Percentiles rank a stretch among this genome's conserved stretches.
These are phyloP conservation scores for Brotula barbata DNA, from an alignment of 2,797 vertebrate species.

Conservation along the genomic window DNA sequence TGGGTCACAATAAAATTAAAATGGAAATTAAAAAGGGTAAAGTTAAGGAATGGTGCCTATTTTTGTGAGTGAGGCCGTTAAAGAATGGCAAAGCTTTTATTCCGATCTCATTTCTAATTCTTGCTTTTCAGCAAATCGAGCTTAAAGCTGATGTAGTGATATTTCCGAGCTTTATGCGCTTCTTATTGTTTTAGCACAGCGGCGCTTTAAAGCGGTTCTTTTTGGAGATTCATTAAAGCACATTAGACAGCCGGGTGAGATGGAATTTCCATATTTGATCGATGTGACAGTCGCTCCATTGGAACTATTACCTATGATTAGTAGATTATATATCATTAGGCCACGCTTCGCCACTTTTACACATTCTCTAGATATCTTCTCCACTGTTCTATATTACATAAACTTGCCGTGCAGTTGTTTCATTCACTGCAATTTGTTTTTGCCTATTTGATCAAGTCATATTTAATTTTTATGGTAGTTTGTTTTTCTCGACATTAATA, in stretches of 20 bases:
- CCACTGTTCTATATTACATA: not conserved
- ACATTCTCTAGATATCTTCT: constrained; percentile 6
- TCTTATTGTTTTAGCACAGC: constrained; percentile 35
- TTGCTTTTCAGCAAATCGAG: constrained; percentile 21
- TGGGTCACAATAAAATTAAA: constrained; percentile 24
- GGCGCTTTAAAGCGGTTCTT: constrained; percentile 39
- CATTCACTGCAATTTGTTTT: constrained; percentile 21
- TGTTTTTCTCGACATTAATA: not conserved
- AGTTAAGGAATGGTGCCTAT: constrained; percentile 33
- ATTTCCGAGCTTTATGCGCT: constrained; percentile 46
- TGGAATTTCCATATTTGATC: constrained; percentile 48
- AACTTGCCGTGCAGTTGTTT: not conserved
- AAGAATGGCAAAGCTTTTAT: constrained; percentile 24
- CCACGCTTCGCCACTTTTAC: constrained; percentile 5
- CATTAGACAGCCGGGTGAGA: constrained; percentile 26
- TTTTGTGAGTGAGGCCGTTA: not conserved
- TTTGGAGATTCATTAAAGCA: constrained; percentile 51
- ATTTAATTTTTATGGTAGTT: constrained; percentile 13
- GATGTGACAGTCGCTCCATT: constrained; percentile 33
- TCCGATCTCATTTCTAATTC: constrained; percentile 25
- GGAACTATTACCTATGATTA: constrained; percentile 46
- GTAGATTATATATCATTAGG: constrained; percentile 27
- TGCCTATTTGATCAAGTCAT: constrained; percentile 18
- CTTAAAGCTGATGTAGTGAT: constrained; percentile 46
- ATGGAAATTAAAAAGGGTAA: constrained; percentile 42